Conservation (phyloP, 2,888 invertebrate genomes). For the Plutella xylostella region DNA sequence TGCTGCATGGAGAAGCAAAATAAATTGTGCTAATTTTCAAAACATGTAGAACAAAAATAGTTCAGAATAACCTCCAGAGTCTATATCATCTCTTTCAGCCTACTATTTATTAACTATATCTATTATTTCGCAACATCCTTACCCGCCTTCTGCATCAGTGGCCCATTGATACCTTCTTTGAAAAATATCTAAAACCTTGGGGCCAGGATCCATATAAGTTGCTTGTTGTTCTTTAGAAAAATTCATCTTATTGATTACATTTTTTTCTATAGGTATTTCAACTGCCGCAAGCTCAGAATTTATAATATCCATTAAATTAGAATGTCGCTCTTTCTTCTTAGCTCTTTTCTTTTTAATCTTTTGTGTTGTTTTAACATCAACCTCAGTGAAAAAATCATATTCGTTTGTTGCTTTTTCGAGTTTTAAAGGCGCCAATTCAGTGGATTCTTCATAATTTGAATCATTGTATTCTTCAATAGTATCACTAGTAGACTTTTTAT, state of each 20-base stretch:
- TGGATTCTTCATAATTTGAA: constrained; percentile 33
- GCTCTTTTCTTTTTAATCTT: constrained; percentile 35
- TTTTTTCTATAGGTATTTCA: constrained; percentile 30
- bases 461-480: constrained; percentile 50
- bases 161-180: constrained; percentile 18
- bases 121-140: constrained; percentile 17
- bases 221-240: constrained; percentile 21
- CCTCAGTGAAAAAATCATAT: constrained; percentile 44
- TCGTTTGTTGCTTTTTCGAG: constrained; percentile 27
- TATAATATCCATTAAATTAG: constrained; percentile 45
- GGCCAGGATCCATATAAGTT: constrained; percentile 26
- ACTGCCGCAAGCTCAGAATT: constrained; percentile 36
- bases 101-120: no score
- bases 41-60: no score
- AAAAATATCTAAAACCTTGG: constrained; percentile 21
- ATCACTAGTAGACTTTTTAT: constrained; percentile 28
- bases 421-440: constrained; percentile 21
- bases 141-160: constrained; percentile 39
- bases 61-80: no score
- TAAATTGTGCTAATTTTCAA: no score
- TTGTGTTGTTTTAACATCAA: constrained; percentile 26
- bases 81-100: no score
- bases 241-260: constrained; percentile 30
- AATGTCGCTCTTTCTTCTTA: constrained; percentile 29
- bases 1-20: no score